A percentile compares a stretch with the other conserved stretches of the same genome.
Conservation (phyloP, 1,140 invertebrate species). For the Heliconius eleuchia region DNA sequence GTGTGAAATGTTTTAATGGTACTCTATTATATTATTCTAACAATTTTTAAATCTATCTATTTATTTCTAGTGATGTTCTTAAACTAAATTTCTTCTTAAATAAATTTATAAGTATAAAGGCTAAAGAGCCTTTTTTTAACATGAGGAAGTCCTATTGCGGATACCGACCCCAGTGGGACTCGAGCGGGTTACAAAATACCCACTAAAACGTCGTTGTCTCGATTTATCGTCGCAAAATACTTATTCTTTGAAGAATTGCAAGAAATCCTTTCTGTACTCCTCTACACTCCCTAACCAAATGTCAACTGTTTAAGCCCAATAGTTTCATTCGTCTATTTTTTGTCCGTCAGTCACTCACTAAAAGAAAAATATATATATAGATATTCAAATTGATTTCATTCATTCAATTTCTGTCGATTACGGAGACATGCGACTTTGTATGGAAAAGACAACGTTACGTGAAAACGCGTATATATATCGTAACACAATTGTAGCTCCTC, state of each 20-base stretch:
- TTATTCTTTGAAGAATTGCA: too few species aligned
- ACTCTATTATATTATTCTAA: not conserved
- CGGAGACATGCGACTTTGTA: not conserved
- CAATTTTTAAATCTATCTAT: not conserved
- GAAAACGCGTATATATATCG: not conserved
- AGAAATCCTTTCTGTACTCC: too few species aligned
- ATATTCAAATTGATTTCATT: not conserved
- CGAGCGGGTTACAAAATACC: too few species aligned
- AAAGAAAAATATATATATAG: not conserved
- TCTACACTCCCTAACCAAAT: too few species aligned
- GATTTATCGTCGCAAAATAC: too few species aligned
- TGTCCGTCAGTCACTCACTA: not conserved
- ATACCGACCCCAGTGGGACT: too few species aligned
- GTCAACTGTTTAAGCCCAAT: too few species aligned
- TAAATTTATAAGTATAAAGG: too few species aligned
- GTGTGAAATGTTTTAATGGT: not conserved
- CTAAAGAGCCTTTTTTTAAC: too few species aligned
- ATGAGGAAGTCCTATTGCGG: too few species aligned
- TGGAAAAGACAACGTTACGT: not conserved
- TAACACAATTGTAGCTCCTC: not conserved
- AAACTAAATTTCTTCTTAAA: not conserved
- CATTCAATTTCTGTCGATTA: not conserved
- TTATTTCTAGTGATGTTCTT: not conserved
- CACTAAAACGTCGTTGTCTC: too few species aligned
- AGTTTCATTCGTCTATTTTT: too few species aligned